A percentile compares a stretch with the other conserved stretches of the same genome.
phyloP scores from a whole-genome alignment of 2,888 invertebrate species.

The Agrotis segetum region DNA sequence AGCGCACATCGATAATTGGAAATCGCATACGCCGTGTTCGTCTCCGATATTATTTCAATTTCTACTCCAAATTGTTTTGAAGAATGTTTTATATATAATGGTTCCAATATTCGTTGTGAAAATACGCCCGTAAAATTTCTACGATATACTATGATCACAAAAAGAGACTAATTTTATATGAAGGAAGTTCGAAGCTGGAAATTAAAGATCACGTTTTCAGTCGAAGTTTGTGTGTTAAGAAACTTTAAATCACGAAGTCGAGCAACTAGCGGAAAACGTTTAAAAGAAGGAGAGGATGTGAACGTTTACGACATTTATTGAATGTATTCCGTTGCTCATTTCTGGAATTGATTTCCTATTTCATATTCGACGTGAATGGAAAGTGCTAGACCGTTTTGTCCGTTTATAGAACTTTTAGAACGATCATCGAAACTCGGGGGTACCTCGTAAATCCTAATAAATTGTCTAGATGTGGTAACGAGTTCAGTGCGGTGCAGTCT shows the following conservation, averaged over 20 bases:
- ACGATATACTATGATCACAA: constrained; percentile 17
- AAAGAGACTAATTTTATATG: constrained; percentile 29
- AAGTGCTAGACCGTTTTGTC: constrained; percentile 60
- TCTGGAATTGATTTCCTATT: constrained; percentile 54
- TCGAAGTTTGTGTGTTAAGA: constrained; percentile 50
- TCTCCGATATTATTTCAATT: constrained; percentile 75
- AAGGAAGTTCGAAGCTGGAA: constrained; percentile 40
- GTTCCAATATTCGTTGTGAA: neutral
- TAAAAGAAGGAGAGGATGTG: constrained; percentile 50
- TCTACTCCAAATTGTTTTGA: constrained; percentile 60
- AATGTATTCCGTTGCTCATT: constrained; percentile 53
- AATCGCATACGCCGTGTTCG: constrained; percentile 75
- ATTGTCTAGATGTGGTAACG: constrained; percentile 81
- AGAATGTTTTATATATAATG: constrained; percentile 45
- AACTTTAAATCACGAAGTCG: constrained; percentile 60
- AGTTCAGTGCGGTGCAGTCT: constrained; percentile 73
- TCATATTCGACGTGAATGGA: constrained; percentile 58
- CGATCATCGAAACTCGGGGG: constrained; percentile 70
- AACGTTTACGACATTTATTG: constrained; percentile 59
- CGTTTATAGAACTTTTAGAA: constrained; percentile 67
- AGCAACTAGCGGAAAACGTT: constrained; percentile 51
- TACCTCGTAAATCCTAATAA: constrained; percentile 79
- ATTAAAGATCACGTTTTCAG: constrained; percentile 51
- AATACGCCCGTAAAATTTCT: constrained; percentile 1
- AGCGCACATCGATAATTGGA: constrained; percentile 81